Percentiles rank a stretch among this genome's conserved stretches.
Evolutionary conservation across 2,888 invertebrate genomes (phyloP).

Genomic region (Agrotis puta): DNA sequence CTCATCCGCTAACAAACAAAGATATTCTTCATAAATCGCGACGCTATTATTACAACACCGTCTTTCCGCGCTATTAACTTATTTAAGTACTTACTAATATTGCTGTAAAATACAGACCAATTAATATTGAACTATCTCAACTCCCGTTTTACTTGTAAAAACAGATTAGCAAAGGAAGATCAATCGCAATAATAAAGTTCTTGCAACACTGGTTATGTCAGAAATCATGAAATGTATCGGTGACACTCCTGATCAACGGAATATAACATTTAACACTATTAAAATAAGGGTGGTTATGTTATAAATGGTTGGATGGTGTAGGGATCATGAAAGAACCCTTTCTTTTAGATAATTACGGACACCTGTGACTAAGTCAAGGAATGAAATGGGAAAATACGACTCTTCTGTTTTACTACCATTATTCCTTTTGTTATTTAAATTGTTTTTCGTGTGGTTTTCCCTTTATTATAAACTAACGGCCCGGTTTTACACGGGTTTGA

Average conservation of each 20-base stretch:
- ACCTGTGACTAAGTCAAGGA: slow-evolving; percentile 68
- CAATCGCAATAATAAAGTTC: slow-evolving; percentile 32
- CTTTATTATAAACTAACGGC: slow-evolving; percentile 7
- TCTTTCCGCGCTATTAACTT: slow-evolving; percentile 78
- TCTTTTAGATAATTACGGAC: slow-evolving; percentile 73
- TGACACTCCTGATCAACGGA: slow-evolving; percentile 29
- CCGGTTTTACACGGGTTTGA: too few species aligned
- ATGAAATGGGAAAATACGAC: slow-evolving; percentile 53
- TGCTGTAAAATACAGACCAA: slow-evolving; percentile 42
- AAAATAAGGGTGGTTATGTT: slow-evolving; percentile 53
- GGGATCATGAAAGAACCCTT: slow-evolving; percentile 69
- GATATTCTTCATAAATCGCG: slow-evolving; percentile 76
- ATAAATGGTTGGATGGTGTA: slow-evolving; percentile 50
- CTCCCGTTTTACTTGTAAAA: neutral
- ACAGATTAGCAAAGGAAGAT: neutral
- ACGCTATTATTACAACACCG: slow-evolving; percentile 68
- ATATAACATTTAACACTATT: slow-evolving; percentile 30
- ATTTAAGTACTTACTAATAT: slow-evolving; percentile 46
- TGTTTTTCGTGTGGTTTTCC: slow-evolving; percentile 16
- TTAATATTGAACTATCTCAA: slow-evolving; percentile 8
- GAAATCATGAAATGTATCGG: slow-evolving; percentile 36
- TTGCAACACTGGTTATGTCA: slow-evolving; percentile 28
- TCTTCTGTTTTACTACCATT: slow-evolving; percentile 56
- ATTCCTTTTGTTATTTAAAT: slow-evolving; percentile 39
- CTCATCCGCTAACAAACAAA: slow-evolving; percentile 60